Conservation (phyloP, 1,140 invertebrate species). For the Aphaenogaster floridana region DNA sequence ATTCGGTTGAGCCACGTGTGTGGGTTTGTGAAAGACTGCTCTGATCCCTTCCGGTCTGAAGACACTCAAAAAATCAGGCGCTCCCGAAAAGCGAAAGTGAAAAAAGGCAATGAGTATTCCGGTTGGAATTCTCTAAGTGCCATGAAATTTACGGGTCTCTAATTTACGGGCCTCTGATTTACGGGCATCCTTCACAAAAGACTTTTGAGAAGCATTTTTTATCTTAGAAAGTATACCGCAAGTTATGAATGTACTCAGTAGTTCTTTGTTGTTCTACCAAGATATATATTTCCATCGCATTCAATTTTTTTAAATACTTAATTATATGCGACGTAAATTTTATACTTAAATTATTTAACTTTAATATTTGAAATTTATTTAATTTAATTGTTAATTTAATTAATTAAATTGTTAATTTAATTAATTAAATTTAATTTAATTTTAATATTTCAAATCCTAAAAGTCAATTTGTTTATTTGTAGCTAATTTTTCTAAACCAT, state of each 20-base stretch:
- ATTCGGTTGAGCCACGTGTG: conserved; percentile 23
- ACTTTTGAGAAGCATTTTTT: not conserved
- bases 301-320: not conserved
- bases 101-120: conserved; percentile 16
- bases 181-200: not conserved
- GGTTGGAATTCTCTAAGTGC: not conserved
- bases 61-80: conserved; percentile 18
- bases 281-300: not conserved
- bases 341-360: not conserved
- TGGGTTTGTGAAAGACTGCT: conserved; percentile 8
- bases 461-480: not conserved
- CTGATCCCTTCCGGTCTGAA: conserved; percentile 49
- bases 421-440: not conserved
- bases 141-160: conserved; percentile 30
- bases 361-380: conserved; percentile 6
- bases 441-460: not conserved
- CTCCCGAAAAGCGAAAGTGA: conserved; percentile 22
- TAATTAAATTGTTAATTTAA: not conserved
- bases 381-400: not conserved
- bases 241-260: not conserved
- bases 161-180: not conserved
- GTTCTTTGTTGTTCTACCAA: not conserved
- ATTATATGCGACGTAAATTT: not conserved
- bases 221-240: not conserved
- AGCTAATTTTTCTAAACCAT: not conserved